Conservation (phyloP, 2,888 invertebrate species). For the Nowickia ferox region DNA sequence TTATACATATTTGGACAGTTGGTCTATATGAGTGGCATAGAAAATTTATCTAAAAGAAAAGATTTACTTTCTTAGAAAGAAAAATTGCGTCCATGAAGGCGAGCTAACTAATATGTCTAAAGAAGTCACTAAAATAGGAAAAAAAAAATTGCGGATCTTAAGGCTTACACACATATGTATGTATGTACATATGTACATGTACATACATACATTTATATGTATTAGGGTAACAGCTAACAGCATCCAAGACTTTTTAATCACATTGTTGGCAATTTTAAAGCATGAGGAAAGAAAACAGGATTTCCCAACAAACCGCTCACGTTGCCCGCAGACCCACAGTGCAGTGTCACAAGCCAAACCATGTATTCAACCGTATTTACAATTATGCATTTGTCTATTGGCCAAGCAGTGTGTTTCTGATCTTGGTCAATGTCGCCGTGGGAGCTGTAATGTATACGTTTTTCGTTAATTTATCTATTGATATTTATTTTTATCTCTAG, state of each 20-base stretch:
- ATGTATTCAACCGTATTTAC: background rate
- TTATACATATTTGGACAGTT: constrained; percentile 2
- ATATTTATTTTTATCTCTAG: constrained; percentile 42
- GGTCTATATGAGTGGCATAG: constrained; percentile 7
- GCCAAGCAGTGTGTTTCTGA: background rate
- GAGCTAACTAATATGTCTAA: background rate
- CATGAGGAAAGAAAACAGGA: background rate
- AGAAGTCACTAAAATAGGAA: background rate
- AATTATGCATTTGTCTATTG: constrained; percentile 9
- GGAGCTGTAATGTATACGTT: constrained; percentile 64
- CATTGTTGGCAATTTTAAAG: background rate
- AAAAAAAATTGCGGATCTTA: background rate
- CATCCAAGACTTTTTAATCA: background rate
- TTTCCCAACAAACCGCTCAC: background rate
- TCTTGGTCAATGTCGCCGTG: constrained; percentile 66
- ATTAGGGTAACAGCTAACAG: background rate
- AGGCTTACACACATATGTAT: background rate
- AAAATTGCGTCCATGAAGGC: background rate
- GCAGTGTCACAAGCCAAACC: background rate
- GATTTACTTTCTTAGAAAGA: constrained; percentile 13
- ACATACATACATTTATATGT: no score
- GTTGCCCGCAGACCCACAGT: background rate
- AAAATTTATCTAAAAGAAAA: background rate
- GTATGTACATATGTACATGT: background rate
- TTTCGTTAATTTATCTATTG: constrained; percentile 41